Evolutionary conservation across 2,888 invertebrate genomes (phyloP), one percentile per base, ranked within the genome.

Genomic region (Sesamia inferens): DNA sequence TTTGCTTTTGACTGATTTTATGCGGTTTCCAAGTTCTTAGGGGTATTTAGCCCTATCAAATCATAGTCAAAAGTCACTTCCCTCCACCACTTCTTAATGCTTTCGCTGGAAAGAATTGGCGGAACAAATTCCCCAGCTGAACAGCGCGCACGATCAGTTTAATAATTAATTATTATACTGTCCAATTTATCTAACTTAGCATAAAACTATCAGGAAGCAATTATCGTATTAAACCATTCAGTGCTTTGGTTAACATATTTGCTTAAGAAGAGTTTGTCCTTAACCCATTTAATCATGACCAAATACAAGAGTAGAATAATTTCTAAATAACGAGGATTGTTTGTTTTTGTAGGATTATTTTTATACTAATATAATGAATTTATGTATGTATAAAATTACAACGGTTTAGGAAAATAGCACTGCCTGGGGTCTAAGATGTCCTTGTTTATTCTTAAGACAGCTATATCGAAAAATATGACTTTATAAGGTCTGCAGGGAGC

Each of bases 311-410:
- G 11, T 74, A 14, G 22, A 5, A 47, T 44, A 13, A 42, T 78
- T 76, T 54, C n/a, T 39, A 6, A 39, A 54, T 63, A 78, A 76
- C 4, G 4, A 62, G 71, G 78, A 62, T 62, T 48, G 42, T 14
- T 39, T 6, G 7, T 67, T 31, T 71, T 48, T 5, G 31, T 16
- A 44, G 14, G 11, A n/a, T 4, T 44, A 47, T 62, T 74, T 42
- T 44, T n/a, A 54, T 39, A 14, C 13, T 24, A 39, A 19, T 6
- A 2, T 24, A n/a, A 42, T 47, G 14, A 55, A 19, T n/a, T n/a
- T n/a, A n/a, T n/a, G n/a, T n/a, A n/a, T 39, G 39, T 39, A 39
- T 39, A 16, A 14, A 22, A 14, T 24, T 24, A n/a, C 16, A 11
- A 48, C 22, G 16, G 5, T 31, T 13, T 48, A 58, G 24, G n/a